Evolutionary conservation across 2,113 vertebrate genomes (phyloP), one percentile per base, ranked within the genome.

Genomic region (Anseranas semipalmata): DNA sequence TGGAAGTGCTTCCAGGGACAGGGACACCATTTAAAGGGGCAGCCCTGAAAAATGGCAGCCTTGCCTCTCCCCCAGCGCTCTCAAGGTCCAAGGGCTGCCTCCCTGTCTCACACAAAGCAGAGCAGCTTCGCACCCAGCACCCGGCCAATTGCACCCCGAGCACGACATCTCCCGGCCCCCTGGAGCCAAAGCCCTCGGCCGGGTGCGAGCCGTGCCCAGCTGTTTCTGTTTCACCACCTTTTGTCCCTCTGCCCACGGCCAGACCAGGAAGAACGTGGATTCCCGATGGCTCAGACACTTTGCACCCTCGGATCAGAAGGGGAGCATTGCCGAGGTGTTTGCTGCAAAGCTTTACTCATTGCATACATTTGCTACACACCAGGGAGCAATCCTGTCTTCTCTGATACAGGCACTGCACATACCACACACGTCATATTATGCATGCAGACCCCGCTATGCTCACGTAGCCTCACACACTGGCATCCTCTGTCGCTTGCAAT

Each of bases 371-470:
- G 70, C 91, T 78, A 83, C 88, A 84, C 86, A n/a, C 56, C 80
- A 56, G 90, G 66, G 93, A 96, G 96, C 87, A 72, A 87, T 63
- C 62, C 92, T 70, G 94, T 84, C 91, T 76, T 76, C 89, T 87
- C 90, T 22, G 68, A 56, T 41, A 65, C 83, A 66, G 78, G 78
- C 81, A 89, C 19, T 2, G 20, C 92, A 91, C 92, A 96, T 1
- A 86, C 27, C 78, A 65, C 79, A 81, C 90, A 79, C 21, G 43
- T 79, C 95, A 85, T 9, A 62, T 48, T 81, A 62, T 65, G 86
- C 95, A 92, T 74, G 89, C 79, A 71, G 85, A 93, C 25, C 87
- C 87, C 0, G 12, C 86, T 63, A 65, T 18, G 75, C 79, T 86
- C 89, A 89, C n/a, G 15, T 2, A 92, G 89, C 77, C 84, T 90